These are phyloP conservation scores for Turritopsis dohrnii DNA, from an alignment of 30 jellyfish, hydroid and myxozoan species.

Conservation along the genomic window DNA sequence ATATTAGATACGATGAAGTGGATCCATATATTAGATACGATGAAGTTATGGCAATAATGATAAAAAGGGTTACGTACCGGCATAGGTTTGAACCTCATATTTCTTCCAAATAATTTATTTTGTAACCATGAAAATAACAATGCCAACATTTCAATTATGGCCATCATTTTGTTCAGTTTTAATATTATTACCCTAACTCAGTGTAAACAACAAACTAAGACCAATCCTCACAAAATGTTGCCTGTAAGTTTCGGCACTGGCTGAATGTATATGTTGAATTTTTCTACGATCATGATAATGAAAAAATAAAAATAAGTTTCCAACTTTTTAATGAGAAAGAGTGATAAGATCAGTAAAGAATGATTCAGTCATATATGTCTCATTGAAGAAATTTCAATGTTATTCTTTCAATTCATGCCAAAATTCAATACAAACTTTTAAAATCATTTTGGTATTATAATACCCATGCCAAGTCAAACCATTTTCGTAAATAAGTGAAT, in stretches of 20 bases:
- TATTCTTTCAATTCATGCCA: too few species aligned
- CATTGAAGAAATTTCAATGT: too few species aligned
- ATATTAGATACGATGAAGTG: too few species aligned
- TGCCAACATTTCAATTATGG: background rate
- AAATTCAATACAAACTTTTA: background rate
- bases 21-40: too few species aligned
- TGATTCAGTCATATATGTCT: background rate
- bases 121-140: background rate
- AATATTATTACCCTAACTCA: background rate
- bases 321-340: background rate
- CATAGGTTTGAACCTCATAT: background rate
- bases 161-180: background rate
- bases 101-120: background rate
- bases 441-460: background rate
- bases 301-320: background rate
- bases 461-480: background rate
- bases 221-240: background rate
- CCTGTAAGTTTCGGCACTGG: too few species aligned
- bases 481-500: background rate
- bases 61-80: background rate
- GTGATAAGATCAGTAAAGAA: background rate
- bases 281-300: background rate
- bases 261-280: too few species aligned
- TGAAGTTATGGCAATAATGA: background rate
- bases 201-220: background rate